Evolutionary conservation across 2,797 vertebrate species (phyloP).

Genomic region (Heliangelus exortis): DNA sequence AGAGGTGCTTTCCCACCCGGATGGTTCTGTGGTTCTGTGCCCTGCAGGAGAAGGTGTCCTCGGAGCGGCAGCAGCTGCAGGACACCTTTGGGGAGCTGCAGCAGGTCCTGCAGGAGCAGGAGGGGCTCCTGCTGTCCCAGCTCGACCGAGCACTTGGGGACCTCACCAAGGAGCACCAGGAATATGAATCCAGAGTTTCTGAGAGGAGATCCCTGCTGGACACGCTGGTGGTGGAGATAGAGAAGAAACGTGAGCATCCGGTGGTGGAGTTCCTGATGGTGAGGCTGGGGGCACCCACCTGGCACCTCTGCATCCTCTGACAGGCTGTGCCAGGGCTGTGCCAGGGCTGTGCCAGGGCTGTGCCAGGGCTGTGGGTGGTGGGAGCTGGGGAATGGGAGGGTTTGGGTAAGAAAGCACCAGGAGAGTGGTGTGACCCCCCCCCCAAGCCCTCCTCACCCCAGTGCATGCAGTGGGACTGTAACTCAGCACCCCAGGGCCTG

Average conservation of each 20-base stretch:
- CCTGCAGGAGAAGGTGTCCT: constrained; percentile 74
- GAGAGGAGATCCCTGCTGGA: constrained; percentile 61
- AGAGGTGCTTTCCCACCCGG: too few relatives aligned
- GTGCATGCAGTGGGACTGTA: too few relatives aligned
- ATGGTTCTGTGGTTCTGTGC: not conserved
- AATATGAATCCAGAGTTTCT: constrained; percentile 74
- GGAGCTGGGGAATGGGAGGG: not conserved
- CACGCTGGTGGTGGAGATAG: fast-evolving
- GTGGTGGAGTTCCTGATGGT: not conserved
- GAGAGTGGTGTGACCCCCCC: not conserved
- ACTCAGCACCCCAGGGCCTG: fast-evolving
- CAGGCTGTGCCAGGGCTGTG: not conserved
- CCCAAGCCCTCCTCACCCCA: not conserved
- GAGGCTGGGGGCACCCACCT: not conserved
- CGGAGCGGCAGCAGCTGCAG: constrained; percentile 78
- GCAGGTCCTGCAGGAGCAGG: constrained; percentile 83
- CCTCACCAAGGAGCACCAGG: constrained; percentile 70
- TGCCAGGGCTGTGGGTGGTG: not conserved
- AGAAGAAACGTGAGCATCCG: not conserved
- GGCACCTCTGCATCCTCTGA: fast-evolving
- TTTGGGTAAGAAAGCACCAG: not conserved
- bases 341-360: not conserved
- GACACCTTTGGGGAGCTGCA: constrained; percentile 83
- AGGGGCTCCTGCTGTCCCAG: constrained; percentile 81
- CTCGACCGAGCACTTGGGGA: constrained; percentile 74